Evolutionary conservation across 2,797 vertebrate genomes (phyloP).

Genomic region (Hydrocynus forskahlii): DNA sequence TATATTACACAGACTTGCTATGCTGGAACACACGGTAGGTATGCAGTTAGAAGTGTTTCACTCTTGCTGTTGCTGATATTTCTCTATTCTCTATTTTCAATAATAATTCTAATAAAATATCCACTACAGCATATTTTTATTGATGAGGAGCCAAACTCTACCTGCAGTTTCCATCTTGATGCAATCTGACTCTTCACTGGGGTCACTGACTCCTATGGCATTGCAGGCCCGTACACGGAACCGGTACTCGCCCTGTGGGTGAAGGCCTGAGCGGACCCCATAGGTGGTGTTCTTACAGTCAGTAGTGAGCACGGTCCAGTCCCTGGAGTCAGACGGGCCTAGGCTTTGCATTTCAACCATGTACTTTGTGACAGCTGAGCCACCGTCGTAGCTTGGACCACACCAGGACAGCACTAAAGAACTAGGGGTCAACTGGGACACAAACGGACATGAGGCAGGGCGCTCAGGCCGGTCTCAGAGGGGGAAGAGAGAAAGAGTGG

Average conservation of each 20-base stretch:
- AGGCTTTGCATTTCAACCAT: conserved; percentile 71
- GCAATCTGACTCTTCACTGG: conserved; percentile 72
- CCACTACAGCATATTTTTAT: no score
- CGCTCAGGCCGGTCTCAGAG: conserved; percentile 74
- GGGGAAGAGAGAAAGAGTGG: background rate
- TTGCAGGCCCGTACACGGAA: conserved; percentile 82
- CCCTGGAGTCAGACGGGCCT: conserved; percentile 24
- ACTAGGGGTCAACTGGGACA: conserved; percentile 71
- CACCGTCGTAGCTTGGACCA: conserved; percentile 80
- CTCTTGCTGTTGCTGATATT: no score
- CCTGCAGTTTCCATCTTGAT: conserved; percentile 72
- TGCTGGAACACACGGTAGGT: no score
- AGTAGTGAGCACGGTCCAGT: conserved; percentile 71
- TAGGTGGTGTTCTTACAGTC: conserved; percentile 76
- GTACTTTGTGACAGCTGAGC: conserved; percentile 78
- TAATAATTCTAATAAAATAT: no score
- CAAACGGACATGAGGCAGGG: conserved; percentile 74
- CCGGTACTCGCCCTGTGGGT: conserved; percentile 69
- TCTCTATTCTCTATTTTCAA: no score
- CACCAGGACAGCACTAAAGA: conserved; percentile 83
- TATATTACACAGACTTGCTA: no score
- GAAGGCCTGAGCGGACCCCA: conserved; percentile 70
- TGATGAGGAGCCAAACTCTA: conserved; percentile 27
- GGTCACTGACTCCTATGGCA: conserved; percentile 73
- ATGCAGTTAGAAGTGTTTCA: no score